phyloP scores from a whole-genome alignment of 2,888 invertebrate species.

The Conchocele bisecta region DNA sequence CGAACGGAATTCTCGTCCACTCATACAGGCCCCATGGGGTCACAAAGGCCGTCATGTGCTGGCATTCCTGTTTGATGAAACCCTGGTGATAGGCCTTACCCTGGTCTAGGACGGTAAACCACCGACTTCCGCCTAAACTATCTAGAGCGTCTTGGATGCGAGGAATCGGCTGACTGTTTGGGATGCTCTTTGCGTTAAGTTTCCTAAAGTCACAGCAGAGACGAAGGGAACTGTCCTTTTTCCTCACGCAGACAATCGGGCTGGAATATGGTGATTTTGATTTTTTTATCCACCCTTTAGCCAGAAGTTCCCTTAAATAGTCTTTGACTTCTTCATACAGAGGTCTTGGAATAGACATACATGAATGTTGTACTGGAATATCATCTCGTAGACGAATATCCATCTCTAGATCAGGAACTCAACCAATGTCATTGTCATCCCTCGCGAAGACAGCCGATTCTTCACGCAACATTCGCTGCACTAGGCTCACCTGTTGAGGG shows the following conservation, averaged over 20 bases:
- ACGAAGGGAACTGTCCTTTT: slow-evolving; percentile 45
- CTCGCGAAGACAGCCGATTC: slow-evolving; percentile 45
- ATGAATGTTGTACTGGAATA: slow-evolving; percentile 43
- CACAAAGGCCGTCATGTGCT: slow-evolving; percentile 45
- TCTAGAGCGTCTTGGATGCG: slow-evolving; percentile 52
- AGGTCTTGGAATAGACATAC: slow-evolving; percentile 46
- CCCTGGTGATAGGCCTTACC: slow-evolving; percentile 57
- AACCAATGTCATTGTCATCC: slow-evolving; percentile 50
- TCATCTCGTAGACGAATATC: slow-evolving; percentile 49
- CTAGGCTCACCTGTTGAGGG: slow-evolving; percentile 17
- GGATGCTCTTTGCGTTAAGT: slow-evolving; percentile 44
- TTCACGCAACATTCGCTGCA: slow-evolving; percentile 39
- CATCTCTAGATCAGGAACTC: slow-evolving; percentile 37
- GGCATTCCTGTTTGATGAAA: slow-evolving; percentile 37
- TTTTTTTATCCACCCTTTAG: slow-evolving; percentile 41
- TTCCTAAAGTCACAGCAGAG: slow-evolving; percentile 48
- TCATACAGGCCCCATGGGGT: slow-evolving; percentile 53
- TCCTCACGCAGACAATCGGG: slow-evolving; percentile 51
- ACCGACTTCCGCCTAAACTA: slow-evolving; percentile 34
- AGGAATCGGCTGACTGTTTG: slow-evolving; percentile 42
- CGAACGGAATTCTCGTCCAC: slow-evolving; percentile 48
- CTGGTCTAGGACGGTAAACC: slow-evolving; percentile 52
- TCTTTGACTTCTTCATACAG: slow-evolving; percentile 58
- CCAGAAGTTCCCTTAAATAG: slow-evolving; percentile 46
- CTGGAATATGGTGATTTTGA: slow-evolving; percentile 42